A percentile compares a stretch with the other conserved stretches of the same genome.
phyloP scores from a whole-genome alignment of 2,797 vertebrate genomes.

The Distichodus sexfasciatus region DNA sequence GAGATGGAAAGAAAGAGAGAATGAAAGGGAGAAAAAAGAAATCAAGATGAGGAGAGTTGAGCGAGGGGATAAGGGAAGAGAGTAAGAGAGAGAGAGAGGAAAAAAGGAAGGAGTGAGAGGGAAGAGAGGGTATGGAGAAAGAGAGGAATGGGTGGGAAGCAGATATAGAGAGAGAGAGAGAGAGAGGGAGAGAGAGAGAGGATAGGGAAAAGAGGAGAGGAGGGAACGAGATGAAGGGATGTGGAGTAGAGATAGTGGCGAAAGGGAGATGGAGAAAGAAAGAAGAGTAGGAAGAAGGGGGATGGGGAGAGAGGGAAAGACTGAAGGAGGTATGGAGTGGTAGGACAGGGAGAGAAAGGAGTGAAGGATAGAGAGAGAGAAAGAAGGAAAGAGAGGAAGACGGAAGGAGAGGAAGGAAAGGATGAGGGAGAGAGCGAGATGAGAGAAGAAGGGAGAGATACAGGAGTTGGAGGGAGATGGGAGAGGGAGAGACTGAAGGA shows the following conservation, averaged over 20 bases:
- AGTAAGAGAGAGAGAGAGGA: neutral
- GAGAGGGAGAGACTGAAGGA: neutral
- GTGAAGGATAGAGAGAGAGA: neutral
- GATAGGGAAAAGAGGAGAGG: neutral
- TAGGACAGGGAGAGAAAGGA: neutral
- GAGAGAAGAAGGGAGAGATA: neutral
- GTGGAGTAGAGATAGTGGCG: neutral
- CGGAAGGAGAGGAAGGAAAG: no score
- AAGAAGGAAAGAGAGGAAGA: no score
- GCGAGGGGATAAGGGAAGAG: no score
- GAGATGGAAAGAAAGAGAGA: constrained; percentile 35
- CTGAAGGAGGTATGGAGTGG: neutral
- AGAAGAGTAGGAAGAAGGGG: neutral
- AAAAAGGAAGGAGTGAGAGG: neutral
- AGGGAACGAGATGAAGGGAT: neutral
- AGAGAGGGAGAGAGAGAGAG: neutral
- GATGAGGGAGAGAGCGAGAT: neutral
- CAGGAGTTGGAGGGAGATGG: neutral
- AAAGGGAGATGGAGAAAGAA: neutral
- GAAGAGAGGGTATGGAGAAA: no score
- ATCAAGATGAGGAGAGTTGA: constrained; percentile 2
- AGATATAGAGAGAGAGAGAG: neutral
- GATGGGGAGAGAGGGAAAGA: neutral
- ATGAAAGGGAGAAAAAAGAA: constrained; percentile 16
- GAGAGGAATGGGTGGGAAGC: no score